Evolutionary conservation across 2,797 vertebrate species (phyloP), one percentile per base, ranked within the genome.

Genomic region (Paedocypris micromegethes): DNA sequence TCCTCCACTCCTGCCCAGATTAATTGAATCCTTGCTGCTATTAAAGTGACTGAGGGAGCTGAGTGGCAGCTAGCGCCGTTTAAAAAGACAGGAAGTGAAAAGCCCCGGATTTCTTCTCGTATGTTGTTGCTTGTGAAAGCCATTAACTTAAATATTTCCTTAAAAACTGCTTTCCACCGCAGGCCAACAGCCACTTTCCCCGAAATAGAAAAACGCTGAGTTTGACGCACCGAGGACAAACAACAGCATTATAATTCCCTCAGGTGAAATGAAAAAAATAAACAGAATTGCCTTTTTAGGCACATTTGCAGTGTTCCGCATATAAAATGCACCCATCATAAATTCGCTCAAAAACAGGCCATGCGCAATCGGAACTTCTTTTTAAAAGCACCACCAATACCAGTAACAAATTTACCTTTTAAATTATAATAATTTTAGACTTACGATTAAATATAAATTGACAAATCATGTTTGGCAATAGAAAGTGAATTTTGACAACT

Each of bases 31-130:
- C 48, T 75, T 49, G 77, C 75, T 58, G 77, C 74, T 72, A 75
- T 73, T 79, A 77, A 80, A 82, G 83, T 79, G 79, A 81, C 78
- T 71, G 66, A 47, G 62, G 55, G 64, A 76, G 71, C 58, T 81
- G 80, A 81, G 72, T 48, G 73, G 81, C 82, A 82, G 77, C 76
- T 81, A 66, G 37, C n/a, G 45, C 46, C 58, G 51, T 68, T 79
- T 76, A 84, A 58, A 66, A 83, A 78, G 72, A 69, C 56, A 66
- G 74, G 68, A 5, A 47, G 60, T 73, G 64, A 80, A 79, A 83
- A 77, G 70, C 6, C 56, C 53, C 62, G 59, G 48, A 72, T 60
- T 23, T 63, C 58, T 38, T 59, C 45, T 8, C 44, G 43, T 54
- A 40, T 9, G 3, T 53, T 54, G 37, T 38, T n/a, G 37, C 48